phyloP scores from a whole-genome alignment of 2,113 vertebrate genomes.

The Campylomormyrus numenius region DNA sequence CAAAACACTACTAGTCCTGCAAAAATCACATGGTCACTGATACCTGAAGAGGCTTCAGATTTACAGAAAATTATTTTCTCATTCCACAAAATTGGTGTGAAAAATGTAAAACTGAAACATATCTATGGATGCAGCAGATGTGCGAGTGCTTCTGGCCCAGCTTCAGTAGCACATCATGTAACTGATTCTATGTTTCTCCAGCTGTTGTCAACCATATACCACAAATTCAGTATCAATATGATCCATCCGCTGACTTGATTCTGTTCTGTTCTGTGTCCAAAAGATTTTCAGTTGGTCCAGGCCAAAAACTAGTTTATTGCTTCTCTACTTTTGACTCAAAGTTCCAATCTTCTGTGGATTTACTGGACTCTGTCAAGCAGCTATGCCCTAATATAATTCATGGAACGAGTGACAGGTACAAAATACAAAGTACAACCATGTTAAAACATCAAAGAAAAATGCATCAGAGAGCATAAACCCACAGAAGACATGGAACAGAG shows the following conservation, averaged over 20 bases:
- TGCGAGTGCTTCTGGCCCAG: neutral
- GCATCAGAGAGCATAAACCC: neutral
- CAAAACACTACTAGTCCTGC: neutral
- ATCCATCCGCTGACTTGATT: neutral
- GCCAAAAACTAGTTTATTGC: neutral
- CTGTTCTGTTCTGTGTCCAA: neutral
- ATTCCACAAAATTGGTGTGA: neutral
- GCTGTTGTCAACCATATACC: neutral
- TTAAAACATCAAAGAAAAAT: neutral
- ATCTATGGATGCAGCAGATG: neutral
- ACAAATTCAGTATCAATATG: neutral
- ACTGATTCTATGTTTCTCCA: neutral
- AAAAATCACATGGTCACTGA: neutral
- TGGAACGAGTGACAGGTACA: neutral
- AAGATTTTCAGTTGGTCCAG: neutral
- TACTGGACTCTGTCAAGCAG: neutral
- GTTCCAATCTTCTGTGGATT: neutral
- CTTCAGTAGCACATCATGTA: neutral
- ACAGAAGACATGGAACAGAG: neutral
- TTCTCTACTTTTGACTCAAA: neutral
- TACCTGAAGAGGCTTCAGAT: neutral
- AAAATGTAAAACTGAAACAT: neutral
- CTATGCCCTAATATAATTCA: neutral
- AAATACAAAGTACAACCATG: neutral
- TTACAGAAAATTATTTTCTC: neutral